Conservation (phyloP, 2,113 vertebrate genomes). For the Sceloporus tristichus region DNA sequence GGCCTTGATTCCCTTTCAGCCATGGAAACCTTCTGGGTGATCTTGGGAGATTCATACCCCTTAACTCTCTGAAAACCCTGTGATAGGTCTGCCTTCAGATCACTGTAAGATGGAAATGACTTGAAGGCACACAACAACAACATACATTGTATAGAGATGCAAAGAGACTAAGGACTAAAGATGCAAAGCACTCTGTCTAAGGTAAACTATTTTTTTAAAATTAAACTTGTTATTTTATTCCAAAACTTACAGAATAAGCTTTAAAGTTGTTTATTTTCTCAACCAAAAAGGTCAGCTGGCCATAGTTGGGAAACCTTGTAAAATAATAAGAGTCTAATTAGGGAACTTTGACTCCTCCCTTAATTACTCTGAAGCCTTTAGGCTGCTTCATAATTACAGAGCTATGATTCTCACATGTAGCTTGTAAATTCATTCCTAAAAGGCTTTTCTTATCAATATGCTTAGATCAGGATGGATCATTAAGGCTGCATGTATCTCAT, state of each 20-base stretch:
- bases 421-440: slow-evolving; percentile 74
- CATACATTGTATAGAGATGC: too few species aligned
- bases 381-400: slow-evolving; percentile 59
- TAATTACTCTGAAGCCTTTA: slow-evolving; percentile 65
- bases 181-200: neutral
- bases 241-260: neutral
- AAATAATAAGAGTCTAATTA: slow-evolving; percentile 59
- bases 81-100: too few species aligned
- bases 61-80: too few species aligned
- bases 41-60: too few species aligned
- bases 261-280: slow-evolving; percentile 23
- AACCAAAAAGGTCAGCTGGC: slow-evolving; percentile 52
- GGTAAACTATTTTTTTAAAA: neutral
- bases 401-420: slow-evolving; percentile 54
- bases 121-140: too few species aligned
- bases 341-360: slow-evolving; percentile 56
- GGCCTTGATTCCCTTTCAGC: too few species aligned
- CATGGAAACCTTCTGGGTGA: too few species aligned
- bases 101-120: too few species aligned
- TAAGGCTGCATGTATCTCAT: slow-evolving; percentile 38
- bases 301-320: neutral
- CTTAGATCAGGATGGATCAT: slow-evolving; percentile 52
- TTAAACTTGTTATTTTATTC: neutral
- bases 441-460: slow-evolving; percentile 68
- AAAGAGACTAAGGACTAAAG: too few species aligned